Evolutionary conservation across 2,797 vertebrate genomes (phyloP).

Genomic region (Parotocinclus haroldoi): DNA sequence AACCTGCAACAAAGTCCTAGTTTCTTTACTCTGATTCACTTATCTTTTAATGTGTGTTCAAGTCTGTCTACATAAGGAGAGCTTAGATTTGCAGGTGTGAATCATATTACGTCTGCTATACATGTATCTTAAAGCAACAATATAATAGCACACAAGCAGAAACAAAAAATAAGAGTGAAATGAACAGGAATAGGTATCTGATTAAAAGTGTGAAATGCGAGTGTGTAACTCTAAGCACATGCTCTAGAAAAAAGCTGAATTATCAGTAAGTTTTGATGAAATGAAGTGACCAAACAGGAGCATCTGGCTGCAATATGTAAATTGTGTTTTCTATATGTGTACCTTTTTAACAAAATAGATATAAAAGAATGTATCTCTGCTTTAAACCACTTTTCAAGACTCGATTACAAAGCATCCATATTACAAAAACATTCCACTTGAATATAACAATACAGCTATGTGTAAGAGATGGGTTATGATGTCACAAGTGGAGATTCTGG

Average conservation of each 20-base stretch:
- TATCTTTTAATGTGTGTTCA: no score
- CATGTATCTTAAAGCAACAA: slow-evolving; percentile 6
- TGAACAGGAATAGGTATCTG: no score
- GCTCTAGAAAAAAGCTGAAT: background rate
- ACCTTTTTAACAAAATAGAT: slow-evolving; percentile 29
- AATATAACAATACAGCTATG: slow-evolving; percentile 35
- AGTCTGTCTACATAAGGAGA: no score
- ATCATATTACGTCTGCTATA: slow-evolving; percentile 21
- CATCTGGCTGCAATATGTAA: background rate
- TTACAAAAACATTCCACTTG: slow-evolving; percentile 49
- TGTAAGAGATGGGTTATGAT: slow-evolving; percentile 37
- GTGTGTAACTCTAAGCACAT: slow-evolving; percentile 35
- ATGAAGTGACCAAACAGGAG: no score
- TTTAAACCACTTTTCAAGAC: slow-evolving; percentile 10
- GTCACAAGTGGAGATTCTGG: slow-evolving; percentile 26
- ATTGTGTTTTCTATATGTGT: slow-evolving; percentile 5
- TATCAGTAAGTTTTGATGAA: no score
- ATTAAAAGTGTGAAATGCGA: slow-evolving; percentile 20
- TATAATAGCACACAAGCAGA: slow-evolving; percentile 23
- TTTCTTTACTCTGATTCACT: no score
- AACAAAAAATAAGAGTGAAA: slow-evolving; percentile 32
- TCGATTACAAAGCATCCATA: slow-evolving; percentile 6
- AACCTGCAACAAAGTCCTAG: no score
- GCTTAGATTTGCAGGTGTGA: background rate
- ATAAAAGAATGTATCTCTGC: slow-evolving; percentile 23